Evolutionary conservation across 1,140 invertebrate genomes (phyloP).

Genomic region (Papilio machaon): DNA sequence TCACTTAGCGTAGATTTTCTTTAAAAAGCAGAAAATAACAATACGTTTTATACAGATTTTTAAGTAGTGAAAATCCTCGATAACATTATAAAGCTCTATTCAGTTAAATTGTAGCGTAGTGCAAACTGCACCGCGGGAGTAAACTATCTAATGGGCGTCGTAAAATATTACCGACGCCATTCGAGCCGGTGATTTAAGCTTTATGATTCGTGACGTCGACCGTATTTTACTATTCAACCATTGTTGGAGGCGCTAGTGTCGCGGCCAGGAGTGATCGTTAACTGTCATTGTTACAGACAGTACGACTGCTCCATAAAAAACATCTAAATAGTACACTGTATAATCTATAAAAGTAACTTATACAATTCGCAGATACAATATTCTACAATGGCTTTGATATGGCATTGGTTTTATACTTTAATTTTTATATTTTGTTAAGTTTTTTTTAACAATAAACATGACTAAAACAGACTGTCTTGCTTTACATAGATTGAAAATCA

Average conservation of each 20-base stretch:
- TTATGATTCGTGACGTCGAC: slow-evolving; percentile 28
- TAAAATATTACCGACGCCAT: slow-evolving; percentile 30
- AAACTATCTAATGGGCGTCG: slow-evolving; percentile 9
- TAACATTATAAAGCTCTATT: background rate
- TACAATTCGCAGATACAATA: background rate
- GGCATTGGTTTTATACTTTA: no score
- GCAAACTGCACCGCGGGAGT: slow-evolving; percentile 20
- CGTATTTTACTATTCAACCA: slow-evolving; percentile 35
- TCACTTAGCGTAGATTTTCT: background rate
- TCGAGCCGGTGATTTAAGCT: slow-evolving; percentile 21
- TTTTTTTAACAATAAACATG: no score
- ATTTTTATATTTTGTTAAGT: no score
- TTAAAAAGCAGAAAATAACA: background rate
- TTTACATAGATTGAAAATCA: no score
- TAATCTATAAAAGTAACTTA: background rate
- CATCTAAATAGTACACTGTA: background rate
- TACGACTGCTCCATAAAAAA: background rate
- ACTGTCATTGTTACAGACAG: slow-evolving; percentile 27
- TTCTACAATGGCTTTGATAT: no score
- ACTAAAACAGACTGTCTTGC: no score
- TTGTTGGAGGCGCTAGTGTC: slow-evolving; percentile 1
- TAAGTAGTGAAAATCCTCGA: background rate
- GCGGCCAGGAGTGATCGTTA: slow-evolving; percentile 3
- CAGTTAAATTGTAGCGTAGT: slow-evolving; percentile 16
- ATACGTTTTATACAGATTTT: background rate